Base-by-base conservation (phyloP, 2,888 invertebrate species). In the Anagyrus pseudococci region DNA sequence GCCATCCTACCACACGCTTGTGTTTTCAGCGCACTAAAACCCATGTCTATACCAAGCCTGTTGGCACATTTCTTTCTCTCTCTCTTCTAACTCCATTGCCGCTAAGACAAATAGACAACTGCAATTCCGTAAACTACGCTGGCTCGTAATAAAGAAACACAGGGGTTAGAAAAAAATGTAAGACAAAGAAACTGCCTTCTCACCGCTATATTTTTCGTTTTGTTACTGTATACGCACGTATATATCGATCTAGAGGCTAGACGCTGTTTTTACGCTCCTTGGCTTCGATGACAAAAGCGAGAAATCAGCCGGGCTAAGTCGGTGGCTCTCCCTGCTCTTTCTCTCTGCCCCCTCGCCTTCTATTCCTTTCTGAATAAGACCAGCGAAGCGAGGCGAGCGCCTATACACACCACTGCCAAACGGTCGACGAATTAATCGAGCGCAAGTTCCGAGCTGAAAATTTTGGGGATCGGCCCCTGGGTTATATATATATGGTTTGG, bases 191-290 rank as follows among this genome's bases (percentile, higher is more conserved):
- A n/a, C n/a, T n/a, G n/a, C n/a, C n/a, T n/a, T n/a, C n/a, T n/a
- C n/a, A n/a, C n/a, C n/a, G n/a, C n/a, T n/a, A n/a, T n/a, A n/a
- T n/a, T n/a, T n/a, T n/a, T n/a, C n/a, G n/a, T n/a, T n/a, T n/a
- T n/a, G n/a, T n/a, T n/a, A n/a, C n/a, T n/a, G 33, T 8, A 37
- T 8, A 37, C 33, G 4, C 15, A 46, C 8, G 33, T 37, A 37
- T 37, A 15, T 37, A 37, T 53, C 41, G 40, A 50, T 56, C 56
- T 40, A 56, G 56, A 20, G 55, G 62, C n/a, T 46, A 62, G 22
- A 57, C 17, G 33, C 37, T 17, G 26, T 22, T 6, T 8, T 17
- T 48, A 8, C 23, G 15, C 20, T 15, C 22, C 37, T 46, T 17
- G 19, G 7, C 19, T n/a, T n/a, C 19, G 3, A 20, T 8, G 17